Base-by-base conservation (phyloP, 2,888 invertebrate species). In the Caenorhabditis japonica region DNA sequence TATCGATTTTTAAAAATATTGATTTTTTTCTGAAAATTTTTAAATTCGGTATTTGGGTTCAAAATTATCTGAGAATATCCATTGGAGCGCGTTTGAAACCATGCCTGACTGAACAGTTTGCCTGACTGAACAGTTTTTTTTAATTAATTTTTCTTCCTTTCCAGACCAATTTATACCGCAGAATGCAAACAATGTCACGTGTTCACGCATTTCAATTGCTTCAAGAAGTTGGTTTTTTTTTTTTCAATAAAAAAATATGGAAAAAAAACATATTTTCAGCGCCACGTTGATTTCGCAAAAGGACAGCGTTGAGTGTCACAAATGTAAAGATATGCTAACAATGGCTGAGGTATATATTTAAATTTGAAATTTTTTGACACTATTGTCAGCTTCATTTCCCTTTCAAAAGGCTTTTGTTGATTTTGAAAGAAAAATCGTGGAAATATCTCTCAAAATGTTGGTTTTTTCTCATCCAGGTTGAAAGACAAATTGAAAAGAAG, bases 121-220 rank as follows among this genome's bases (percentile, higher is more conserved):
- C n/a, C n/a, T n/a, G n/a, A n/a, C n/a, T n/a, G n/a, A n/a, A n/a
- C n/a, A n/a, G n/a, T n/a, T n/a, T n/a, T n/a, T n/a, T n/a, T n/a
- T n/a, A n/a, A n/a, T n/a, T n/a, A n/a, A n/a, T n/a, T n/a, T n/a
- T n/a, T n/a, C n/a, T n/a, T n/a, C n/a, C n/a, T n/a, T 59, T 59
- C 17, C 27, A 64, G 66, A 56, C 34, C 43, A 4, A 12, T 30
- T 3, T 64, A 55, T 23, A 49, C 60, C 19, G 64, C 64, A 21
- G 47, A 70, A 34, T 75, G 75, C 33, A 0, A 19, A 0, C 56
- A 60, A 25, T 75, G 75, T 33, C n/a, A 66, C 1, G 15, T 38
- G 12, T n/a, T 34, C 4, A 46, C 10, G 4, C 75, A 75, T 34
- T 59, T 36, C 19, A 70, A 70, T 41, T 75, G 75, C 34, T 70